Percentiles rank a stretch among this genome's conserved stretches.
phyloP scores from a whole-genome alignment of 2,797 vertebrate species.

The Tauraco hartlaubi region DNA sequence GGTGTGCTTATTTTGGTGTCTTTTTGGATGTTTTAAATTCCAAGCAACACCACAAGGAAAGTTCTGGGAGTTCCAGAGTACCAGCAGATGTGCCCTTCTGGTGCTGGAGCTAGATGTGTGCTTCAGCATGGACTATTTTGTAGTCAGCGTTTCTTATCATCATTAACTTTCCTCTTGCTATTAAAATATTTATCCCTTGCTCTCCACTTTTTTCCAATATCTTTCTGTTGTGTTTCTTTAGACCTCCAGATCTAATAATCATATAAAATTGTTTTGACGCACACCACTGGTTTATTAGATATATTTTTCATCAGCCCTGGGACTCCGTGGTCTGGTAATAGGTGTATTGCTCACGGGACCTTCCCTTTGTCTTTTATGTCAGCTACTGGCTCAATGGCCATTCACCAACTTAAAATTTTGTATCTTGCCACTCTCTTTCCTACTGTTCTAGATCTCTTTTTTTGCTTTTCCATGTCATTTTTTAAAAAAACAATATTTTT shows the following conservation, averaged over 20 bases:
- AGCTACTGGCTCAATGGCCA: background rate
- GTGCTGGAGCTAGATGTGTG: background rate
- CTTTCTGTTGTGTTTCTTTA: background rate
- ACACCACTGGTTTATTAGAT: background rate
- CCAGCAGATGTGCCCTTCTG: background rate
- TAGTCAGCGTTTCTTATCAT: background rate
- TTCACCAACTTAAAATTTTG: background rate
- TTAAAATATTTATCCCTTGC: background rate
- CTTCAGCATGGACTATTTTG: background rate
- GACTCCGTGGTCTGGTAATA: background rate
- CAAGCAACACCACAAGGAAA: background rate
- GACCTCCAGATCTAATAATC: background rate
- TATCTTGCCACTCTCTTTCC: background rate
- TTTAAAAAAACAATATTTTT: background rate
- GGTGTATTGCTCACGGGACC: background rate
- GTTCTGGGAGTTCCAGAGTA: background rate
- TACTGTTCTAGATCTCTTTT: background rate
- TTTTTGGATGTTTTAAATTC: background rate
- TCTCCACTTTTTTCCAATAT: background rate
- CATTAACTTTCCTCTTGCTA: background rate
- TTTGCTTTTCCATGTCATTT: background rate
- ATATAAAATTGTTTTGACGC: background rate
- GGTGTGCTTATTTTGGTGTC: background rate
- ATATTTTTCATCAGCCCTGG: background rate
- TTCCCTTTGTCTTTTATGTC: background rate